Base-by-base conservation (phyloP, 2,797 vertebrate species). In the Typhlichthys subterraneus region DNA sequence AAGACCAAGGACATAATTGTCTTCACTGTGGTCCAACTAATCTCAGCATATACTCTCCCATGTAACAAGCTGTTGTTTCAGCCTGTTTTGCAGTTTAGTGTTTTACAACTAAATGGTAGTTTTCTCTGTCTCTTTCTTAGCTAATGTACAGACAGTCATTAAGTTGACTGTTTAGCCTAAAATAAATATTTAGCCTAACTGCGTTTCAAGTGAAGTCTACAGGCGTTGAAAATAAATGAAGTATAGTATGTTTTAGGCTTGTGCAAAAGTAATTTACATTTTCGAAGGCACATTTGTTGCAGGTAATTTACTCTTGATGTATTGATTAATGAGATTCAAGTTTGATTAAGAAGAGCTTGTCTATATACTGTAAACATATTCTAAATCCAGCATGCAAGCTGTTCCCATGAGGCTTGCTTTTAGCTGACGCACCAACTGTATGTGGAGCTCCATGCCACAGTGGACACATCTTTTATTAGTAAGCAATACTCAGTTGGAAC, bases 91-190 rank as follows among this genome's bases (percentile, higher is more conserved):
- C 85, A 89, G 80, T 92, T 91, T 85, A 83, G 79, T 81, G 76
- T 89, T 89, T 91, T 87, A 93, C 87, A 88, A 89, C 88, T 87
- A 89, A 89, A 91, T 83, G 84, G 85, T 87, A 84, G 76, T 82
- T 86, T 85, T 87, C 65, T 71, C 52, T 75, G 64, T 79, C 77
- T 75, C 57, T 79, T 73, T 77, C 75, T 81, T 79, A 81, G 82
- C 79, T 87, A 77, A 83, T 76, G 68, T 54, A 80, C 80, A 76
- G 64, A 61, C 72, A 77, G 83, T 79, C 86, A 82, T 87, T 83
- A 85, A 77, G 65, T 29, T 53, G 56, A 67, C 82, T 77, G 76
- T 84, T 87, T 84, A 65, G 73, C 14, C 72, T 74, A 73, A 81
- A 70, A 53, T 73, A 81, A 53, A 89, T 84, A 82, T 58, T 53